Evolutionary conservation across 2,113 vertebrate genomes (phyloP).

Genomic region (Piaya cayana): DNA sequence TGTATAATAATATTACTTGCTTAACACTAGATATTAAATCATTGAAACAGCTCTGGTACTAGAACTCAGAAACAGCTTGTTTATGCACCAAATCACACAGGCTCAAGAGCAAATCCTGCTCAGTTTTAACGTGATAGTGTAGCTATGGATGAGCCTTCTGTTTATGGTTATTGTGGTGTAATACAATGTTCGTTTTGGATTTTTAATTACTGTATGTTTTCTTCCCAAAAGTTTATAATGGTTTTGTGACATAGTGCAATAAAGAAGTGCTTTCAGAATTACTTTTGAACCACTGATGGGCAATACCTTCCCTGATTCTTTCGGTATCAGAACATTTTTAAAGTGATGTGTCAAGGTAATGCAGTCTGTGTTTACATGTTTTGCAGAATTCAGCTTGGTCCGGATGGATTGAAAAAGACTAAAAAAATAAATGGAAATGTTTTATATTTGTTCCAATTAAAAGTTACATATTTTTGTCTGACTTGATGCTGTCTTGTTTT

Average conservation of each 20-base stretch:
- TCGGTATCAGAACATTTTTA: not conserved
- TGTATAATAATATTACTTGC: not conserved
- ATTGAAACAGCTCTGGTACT: not conserved
- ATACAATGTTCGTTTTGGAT: not conserved
- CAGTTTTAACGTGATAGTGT: not conserved
- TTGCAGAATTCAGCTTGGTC: not conserved
- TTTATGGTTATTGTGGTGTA: not conserved
- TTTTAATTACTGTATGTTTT: not conserved
- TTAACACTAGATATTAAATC: not conserved
- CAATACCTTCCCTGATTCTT: not conserved
- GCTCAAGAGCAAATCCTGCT: not conserved
- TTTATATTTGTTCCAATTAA: not conserved
- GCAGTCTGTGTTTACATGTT: not conserved
- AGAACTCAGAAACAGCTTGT: not conserved
- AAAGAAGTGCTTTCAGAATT: not conserved
- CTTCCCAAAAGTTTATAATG: not conserved
- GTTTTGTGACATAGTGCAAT: fast-evolving
- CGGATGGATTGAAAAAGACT: not conserved
- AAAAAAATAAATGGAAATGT: not conserved
- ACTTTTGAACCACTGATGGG: not conserved
- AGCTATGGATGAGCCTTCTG: not conserved
- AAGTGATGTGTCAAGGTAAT: not conserved
- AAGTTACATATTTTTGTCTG: not conserved
- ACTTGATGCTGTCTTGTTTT: conserved; percentile 6
- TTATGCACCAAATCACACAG: not conserved